Percentiles rank a stretch among this genome's conserved stretches.
Evolutionary conservation across 2,797 vertebrate genomes (phyloP).

Genomic region (Epinephelus malabaricus): DNA sequence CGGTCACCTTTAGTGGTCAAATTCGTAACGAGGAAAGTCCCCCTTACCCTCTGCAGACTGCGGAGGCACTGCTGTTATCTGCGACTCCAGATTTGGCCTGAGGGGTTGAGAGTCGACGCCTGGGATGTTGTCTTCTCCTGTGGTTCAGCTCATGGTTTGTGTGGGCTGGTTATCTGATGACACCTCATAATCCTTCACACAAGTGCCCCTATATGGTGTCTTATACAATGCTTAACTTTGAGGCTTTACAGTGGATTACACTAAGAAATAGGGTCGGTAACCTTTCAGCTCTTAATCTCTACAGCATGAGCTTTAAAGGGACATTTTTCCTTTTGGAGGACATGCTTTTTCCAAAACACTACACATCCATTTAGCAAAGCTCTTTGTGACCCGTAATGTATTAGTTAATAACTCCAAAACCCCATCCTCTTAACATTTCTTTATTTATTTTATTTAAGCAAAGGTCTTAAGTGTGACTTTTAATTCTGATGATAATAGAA

Average conservation of each 20-base stretch:
- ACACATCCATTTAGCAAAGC: conserved; percentile 31
- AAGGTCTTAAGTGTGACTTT: conserved; percentile 35
- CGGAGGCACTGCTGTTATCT: conserved; percentile 63
- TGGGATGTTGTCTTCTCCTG: conserved; percentile 68
- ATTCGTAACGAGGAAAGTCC: conserved; percentile 36
- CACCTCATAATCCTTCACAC: conserved; percentile 71
- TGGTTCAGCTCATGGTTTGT: conserved; percentile 59
- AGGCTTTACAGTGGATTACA: conserved; percentile 75
- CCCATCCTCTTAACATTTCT: conserved; percentile 17
- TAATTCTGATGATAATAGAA: conserved; percentile 50
- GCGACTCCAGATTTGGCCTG: conserved; percentile 66
- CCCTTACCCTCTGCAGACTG: conserved; percentile 33
- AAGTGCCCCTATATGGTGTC: conserved; percentile 60
- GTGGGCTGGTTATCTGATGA: conserved; percentile 76
- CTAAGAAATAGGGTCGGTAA: conserved; percentile 56
- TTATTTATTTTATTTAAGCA: conserved; percentile 29
- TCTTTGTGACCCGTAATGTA: conserved; percentile 40
- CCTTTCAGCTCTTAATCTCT: conserved; percentile 64
- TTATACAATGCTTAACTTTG: conserved; percentile 63
- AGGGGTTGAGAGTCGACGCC: conserved; percentile 52
- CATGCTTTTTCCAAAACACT: conserved; percentile 26
- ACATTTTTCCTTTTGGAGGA: conserved; percentile 38
- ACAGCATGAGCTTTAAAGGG: conserved; percentile 31
- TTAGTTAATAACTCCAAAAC: conserved; percentile 37
- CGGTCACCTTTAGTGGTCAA: conserved; percentile 52